Base-by-base conservation (phyloP, 2,797 vertebrate species). In the Rhodeus uyekii region DNA sequence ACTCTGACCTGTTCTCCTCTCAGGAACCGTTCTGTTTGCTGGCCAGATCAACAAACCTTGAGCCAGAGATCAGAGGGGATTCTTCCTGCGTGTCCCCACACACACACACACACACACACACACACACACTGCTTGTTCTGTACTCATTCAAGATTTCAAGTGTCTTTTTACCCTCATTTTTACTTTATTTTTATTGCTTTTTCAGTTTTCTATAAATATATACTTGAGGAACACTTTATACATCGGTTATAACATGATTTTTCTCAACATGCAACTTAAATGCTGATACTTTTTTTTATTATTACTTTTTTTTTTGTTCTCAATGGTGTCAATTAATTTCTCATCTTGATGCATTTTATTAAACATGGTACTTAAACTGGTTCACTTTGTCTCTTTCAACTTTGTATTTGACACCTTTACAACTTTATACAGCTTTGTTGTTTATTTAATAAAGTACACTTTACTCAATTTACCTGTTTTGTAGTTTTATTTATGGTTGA, bases 21-120 rank as follows among this genome's bases (percentile, higher is more conserved):
- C 88, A 99, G 98, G 97, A 92, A 96, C 96, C 50, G 81, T 99
- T 89, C 96, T 99, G 86, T 99, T 99, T 83, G 96, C 96, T 94
- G 98, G 98, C 80, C 97, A 98, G 93, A 96, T 99, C 91, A 97
- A 97, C 93, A 94, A 96, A 88, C 98, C 97, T 90, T 98, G 89
- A 95, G 83, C 12, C 68, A 50, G 69, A 36, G 13, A 34, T 60
- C 38, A 65, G 48, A 48, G 48, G 69, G 27, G 24, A 3, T 27
- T 60, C 55, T 60, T 60, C 55, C 55, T 60, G n/a, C 24, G 24
- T 10, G 18, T 55, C n/a, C 2, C 50, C 29, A 80, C 76, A 84
- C 34, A 12, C 63, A n/a, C 8, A n/a, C 34, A n/a, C 18, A 5
- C 22, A 39, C 12, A 16, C 10, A 24, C 22, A 39, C 36, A 80